These are phyloP conservation scores for Brachyptera risi DNA, from an alignment of 2,888 invertebrate genomes.

Conservation along the genomic window DNA sequence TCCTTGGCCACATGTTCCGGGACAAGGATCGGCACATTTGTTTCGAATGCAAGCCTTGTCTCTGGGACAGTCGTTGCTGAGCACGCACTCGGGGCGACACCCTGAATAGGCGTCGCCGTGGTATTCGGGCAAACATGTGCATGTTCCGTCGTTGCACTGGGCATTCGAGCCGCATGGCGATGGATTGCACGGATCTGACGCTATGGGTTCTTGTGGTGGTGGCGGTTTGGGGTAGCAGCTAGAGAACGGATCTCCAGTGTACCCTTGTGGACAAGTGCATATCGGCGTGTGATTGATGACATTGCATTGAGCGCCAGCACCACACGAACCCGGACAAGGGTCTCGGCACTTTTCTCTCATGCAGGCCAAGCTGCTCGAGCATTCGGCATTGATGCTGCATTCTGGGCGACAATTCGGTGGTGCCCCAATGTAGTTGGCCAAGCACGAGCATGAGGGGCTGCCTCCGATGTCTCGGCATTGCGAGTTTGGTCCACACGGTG, in stretches of 20 bases:
- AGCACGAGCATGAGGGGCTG: slow-evolving; percentile 42
- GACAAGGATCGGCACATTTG: slow-evolving; percentile 68
- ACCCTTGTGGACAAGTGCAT: slow-evolving; percentile 37
- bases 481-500: slow-evolving; percentile 53
- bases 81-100: slow-evolving; percentile 64
- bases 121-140: slow-evolving; percentile 46
- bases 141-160: slow-evolving; percentile 54
- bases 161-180: slow-evolving; percentile 66
- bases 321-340: slow-evolving; percentile 75
- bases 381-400: slow-evolving; percentile 70
- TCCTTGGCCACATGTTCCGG: slow-evolving; percentile 68
- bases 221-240: slow-evolving; percentile 33
- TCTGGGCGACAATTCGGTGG: slow-evolving; percentile 64
- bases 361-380: slow-evolving; percentile 66
- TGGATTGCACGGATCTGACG: slow-evolving; percentile 65
- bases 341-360: slow-evolving; percentile 68
- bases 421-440: slow-evolving; percentile 41
- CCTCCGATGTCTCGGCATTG: slow-evolving; percentile 46
- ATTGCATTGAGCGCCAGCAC: slow-evolving; percentile 63
- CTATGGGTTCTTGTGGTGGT: slow-evolving; percentile 39
- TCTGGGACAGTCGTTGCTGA: slow-evolving; percentile 66
- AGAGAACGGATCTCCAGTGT: slow-evolving; percentile 40
- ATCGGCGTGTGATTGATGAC: slow-evolving; percentile 64
- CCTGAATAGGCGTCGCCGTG: slow-evolving; percentile 45
- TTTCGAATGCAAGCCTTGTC: slow-evolving; percentile 66